phyloP scores from a whole-genome alignment of 2,113 vertebrate species.

The Elachura formosa region DNA sequence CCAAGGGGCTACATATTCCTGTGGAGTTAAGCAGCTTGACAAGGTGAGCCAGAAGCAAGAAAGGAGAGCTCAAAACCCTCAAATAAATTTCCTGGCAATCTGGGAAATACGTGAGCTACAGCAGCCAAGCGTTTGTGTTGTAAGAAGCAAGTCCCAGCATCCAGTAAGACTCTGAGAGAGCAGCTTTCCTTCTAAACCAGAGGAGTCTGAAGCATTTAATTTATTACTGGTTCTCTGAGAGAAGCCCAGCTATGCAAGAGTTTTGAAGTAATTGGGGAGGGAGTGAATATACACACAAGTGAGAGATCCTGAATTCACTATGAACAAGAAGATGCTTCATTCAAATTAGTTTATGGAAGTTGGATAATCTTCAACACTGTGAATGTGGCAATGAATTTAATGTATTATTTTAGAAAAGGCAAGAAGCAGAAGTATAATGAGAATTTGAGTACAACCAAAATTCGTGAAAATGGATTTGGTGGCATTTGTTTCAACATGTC shows the following conservation, averaged over 20 bases:
- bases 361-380: neutral
- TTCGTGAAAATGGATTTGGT: neutral
- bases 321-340: neutral
- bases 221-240: neutral
- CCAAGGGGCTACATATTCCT: neutral
- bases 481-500: constrained; percentile 11
- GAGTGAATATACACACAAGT: neutral
- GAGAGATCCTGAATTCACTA: neutral
- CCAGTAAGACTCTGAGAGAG: neutral
- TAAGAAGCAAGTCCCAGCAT: neutral
- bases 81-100: neutral
- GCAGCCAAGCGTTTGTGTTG: neutral
- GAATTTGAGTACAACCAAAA: neutral
- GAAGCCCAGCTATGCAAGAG: neutral
- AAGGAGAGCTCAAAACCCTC: neutral
- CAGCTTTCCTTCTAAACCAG: neutral
- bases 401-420: neutral
- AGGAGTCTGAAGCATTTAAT: neutral
- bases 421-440: neutral
- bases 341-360: neutral
- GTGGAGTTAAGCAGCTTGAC: neutral
- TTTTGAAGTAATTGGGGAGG: neutral
- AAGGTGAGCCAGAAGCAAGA: neutral
- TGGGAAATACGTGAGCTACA: neutral
- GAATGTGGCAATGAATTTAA: neutral